Percentiles rank a stretch among this genome's conserved stretches.
Evolutionary conservation across 2,113 vertebrate genomes (phyloP).

Genomic region (Emydocephalus ijimae): DNA sequence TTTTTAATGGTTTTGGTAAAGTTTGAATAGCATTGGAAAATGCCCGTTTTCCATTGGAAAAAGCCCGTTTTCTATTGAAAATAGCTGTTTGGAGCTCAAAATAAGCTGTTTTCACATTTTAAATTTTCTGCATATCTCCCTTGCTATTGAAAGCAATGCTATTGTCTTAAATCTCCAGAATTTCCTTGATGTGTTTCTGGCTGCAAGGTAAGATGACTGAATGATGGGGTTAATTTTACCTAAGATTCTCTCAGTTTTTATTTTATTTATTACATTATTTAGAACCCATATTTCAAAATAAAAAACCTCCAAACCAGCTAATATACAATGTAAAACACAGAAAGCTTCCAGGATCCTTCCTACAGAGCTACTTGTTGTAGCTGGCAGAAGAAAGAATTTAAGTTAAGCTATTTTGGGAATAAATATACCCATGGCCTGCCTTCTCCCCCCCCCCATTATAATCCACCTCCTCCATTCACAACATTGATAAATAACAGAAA

Average conservation of each 20-base stretch:
- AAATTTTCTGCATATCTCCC: neutral
- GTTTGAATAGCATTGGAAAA: neutral
- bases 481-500: neutral
- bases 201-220: neutral
- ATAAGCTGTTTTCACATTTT: neutral
- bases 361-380: neutral
- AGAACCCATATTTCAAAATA: neutral
- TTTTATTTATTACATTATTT: neutral
- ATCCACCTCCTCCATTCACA: neutral
- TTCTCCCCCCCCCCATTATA: neutral
- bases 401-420: neutral
- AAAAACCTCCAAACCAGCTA: neutral
- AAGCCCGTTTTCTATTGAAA: neutral
- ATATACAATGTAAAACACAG: neutral
- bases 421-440: neutral
- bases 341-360: neutral
- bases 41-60: neutral
- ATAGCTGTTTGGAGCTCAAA: neutral
- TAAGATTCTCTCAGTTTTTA: neutral
- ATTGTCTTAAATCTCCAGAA: neutral
- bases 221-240: neutral
- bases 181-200: neutral
- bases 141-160: neutral
- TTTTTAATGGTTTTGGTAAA: neutral
- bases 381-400: neutral